These are phyloP conservation scores for Mungos mungo DNA, from an alignment of 2,113 vertebrate species.

Conservation along the genomic window DNA sequence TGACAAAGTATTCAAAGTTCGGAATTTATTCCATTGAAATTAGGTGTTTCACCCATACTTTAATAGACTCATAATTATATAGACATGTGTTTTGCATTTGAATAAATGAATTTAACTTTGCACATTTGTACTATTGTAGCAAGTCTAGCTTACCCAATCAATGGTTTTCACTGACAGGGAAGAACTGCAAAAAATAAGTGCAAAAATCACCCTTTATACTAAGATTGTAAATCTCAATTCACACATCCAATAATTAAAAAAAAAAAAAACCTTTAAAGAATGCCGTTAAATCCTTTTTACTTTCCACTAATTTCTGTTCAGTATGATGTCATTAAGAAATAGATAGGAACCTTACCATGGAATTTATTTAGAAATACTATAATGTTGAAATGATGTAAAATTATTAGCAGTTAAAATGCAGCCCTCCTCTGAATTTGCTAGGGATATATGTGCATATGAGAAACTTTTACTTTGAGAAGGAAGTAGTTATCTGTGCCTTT, in stretches of 20 bases:
- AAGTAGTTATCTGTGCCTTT: not conserved
- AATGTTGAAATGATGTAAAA: not conserved
- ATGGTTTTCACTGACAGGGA: not conserved
- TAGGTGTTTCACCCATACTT: not conserved
- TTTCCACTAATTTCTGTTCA: not conserved
- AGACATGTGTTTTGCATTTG: not conserved
- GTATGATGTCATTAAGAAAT: not conserved
- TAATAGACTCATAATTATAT: not conserved
- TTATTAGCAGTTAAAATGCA: not conserved
- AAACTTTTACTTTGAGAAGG: not conserved
- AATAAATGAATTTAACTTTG: constrained; percentile 24
- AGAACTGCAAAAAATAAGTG: not conserved
- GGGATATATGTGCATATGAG: not conserved
- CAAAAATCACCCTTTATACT: not conserved
- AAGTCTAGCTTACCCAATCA: not conserved
- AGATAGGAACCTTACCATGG: not conserved
- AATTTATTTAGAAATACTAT: not conserved
- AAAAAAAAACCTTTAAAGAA: not conserved
- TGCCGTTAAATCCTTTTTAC: not conserved
- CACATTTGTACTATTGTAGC: not conserved
- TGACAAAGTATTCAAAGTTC: constrained; percentile 35
- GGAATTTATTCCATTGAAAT: constrained; percentile 34
- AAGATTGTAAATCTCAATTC: not conserved
- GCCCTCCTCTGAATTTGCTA: not conserved
- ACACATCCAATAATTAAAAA: not conserved